Conservation (phyloP, 1,140 invertebrate species). For the Capitella teleta region DNA sequence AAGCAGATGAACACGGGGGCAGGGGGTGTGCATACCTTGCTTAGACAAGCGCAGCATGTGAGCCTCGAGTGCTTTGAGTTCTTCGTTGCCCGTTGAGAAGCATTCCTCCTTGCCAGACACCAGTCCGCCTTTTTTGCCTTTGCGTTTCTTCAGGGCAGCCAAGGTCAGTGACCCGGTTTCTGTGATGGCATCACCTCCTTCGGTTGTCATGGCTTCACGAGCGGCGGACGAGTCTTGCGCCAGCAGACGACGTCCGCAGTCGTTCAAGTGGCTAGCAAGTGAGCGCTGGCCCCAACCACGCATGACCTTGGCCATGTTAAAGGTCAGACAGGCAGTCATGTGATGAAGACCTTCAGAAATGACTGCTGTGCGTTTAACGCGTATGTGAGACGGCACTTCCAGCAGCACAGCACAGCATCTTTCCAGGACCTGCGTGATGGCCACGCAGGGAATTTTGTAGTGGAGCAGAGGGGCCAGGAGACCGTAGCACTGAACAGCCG, state of each 20-base stretch:
- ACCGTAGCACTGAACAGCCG: slow-evolving; percentile 39
- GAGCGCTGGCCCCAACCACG: slow-evolving; percentile 33
- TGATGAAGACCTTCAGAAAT: slow-evolving; percentile 39
- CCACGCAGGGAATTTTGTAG: slow-evolving; percentile 32
- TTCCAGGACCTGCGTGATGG: slow-evolving; percentile 38
- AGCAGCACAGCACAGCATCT: slow-evolving; percentile 33
- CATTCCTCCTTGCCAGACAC: slow-evolving; percentile 16
- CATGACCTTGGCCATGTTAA: slow-evolving; percentile 36
- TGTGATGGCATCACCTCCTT: slow-evolving; percentile 12
- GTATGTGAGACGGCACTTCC: slow-evolving; percentile 31
- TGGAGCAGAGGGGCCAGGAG: slow-evolving; percentile 37
- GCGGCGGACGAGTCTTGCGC: slow-evolving; percentile 17
- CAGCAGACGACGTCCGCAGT: slow-evolving; percentile 29
- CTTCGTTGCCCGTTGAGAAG: slow-evolving; percentile 25
- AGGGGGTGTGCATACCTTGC: too few species aligned
- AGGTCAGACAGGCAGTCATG: slow-evolving; percentile 41
- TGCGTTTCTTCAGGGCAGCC: slow-evolving; percentile 22
- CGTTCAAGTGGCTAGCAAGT: slow-evolving; percentile 31
- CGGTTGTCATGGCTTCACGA: neutral
- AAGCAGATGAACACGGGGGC: too few species aligned
- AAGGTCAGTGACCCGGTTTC: slow-evolving; percentile 8
- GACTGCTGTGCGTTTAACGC: slow-evolving; percentile 27
- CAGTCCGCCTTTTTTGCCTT: slow-evolving; percentile 9
- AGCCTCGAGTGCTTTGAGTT: slow-evolving; percentile 36
- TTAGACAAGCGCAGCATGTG: slow-evolving; percentile 32